Conservation (phyloP, 53 echinoderm and acorn worm genomes). For the Crossaster papposus region DNA sequence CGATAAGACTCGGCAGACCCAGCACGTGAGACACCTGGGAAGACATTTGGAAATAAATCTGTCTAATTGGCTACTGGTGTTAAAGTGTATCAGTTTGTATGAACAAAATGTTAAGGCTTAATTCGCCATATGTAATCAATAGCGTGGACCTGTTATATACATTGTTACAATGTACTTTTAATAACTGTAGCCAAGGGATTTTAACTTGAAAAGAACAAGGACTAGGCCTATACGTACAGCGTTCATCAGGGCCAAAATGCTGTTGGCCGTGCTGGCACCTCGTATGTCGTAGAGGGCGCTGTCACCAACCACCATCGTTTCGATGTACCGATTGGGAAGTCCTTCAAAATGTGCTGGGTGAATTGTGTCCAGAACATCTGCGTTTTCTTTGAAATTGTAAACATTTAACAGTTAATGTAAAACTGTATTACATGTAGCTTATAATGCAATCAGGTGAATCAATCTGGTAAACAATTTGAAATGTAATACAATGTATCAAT, state of each 20-base stretch:
- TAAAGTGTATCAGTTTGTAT: too few species aligned
- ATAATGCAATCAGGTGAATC: too few species aligned
- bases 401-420: not conserved
- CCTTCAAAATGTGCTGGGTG: not conserved
- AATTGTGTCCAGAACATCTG: not conserved
- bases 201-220: not conserved
- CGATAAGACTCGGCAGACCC: constrained; percentile 14
- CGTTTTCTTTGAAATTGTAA: not conserved
- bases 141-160: too few species aligned
- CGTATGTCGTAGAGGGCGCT: constrained; percentile 38
- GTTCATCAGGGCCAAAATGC: constrained; percentile 28
- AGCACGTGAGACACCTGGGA: constrained; percentile 18
- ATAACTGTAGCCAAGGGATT: not conserved
- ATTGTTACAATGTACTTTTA: too few species aligned
- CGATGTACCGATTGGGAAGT: not conserved
- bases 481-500: too few species aligned
- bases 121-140: too few species aligned
- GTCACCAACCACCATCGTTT: constrained; percentile 32
- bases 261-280: constrained; percentile 18
- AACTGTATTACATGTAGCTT: too few species aligned
- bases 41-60: too few species aligned
- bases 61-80: too few species aligned
- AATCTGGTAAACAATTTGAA: too few species aligned
- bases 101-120: too few species aligned
- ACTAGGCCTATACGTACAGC: not conserved